A percentile compares a stretch with the other conserved stretches of the same genome.
Conservation (phyloP, 2,888 invertebrate species). For the Doris montereyensis region DNA sequence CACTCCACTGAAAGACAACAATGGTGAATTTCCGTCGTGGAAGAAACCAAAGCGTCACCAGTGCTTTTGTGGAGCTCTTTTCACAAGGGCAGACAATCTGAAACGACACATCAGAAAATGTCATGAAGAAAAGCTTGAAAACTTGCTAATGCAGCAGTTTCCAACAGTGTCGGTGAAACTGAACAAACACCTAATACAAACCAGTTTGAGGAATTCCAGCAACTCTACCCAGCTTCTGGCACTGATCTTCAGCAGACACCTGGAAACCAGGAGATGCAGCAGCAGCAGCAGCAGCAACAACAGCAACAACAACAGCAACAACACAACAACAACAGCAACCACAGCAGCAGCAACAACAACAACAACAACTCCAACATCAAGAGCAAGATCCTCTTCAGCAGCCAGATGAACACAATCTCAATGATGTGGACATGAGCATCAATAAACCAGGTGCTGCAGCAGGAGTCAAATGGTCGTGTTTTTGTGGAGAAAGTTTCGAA, state of each 20-base stretch:
- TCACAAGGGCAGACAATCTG: slow-evolving; percentile 40
- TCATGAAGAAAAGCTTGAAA: slow-evolving; percentile 40
- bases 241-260: not conserved
- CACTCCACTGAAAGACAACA: not conserved
- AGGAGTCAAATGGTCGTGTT: slow-evolving; percentile 33
- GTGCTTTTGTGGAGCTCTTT: slow-evolving; percentile 41
- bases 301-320: slow-evolving; percentile 5
- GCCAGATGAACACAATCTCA: slow-evolving; percentile 14
- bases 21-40: not conserved
- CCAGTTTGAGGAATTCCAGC: not conserved
- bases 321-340: slow-evolving; percentile 7
- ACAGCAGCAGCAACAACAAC: slow-evolving; percentile 22
- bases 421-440: not conserved
- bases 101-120: slow-evolving; percentile 41
- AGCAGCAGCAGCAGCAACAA: slow-evolving; percentile 22
- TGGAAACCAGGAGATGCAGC: not conserved
- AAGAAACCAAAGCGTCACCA: slow-evolving; percentile 17
- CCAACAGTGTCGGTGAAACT: not conserved
- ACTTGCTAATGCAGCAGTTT: slow-evolving; percentile 8
- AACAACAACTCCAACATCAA: not conserved
- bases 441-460: not conserved
- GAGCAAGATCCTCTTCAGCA: not conserved
- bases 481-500: slow-evolving; percentile 40
- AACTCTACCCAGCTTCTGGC: not conserved
- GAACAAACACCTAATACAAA: not conserved